Evolutionary conservation across 2,797 vertebrate genomes (phyloP).

Genomic region (Cygnus olor): DNA sequence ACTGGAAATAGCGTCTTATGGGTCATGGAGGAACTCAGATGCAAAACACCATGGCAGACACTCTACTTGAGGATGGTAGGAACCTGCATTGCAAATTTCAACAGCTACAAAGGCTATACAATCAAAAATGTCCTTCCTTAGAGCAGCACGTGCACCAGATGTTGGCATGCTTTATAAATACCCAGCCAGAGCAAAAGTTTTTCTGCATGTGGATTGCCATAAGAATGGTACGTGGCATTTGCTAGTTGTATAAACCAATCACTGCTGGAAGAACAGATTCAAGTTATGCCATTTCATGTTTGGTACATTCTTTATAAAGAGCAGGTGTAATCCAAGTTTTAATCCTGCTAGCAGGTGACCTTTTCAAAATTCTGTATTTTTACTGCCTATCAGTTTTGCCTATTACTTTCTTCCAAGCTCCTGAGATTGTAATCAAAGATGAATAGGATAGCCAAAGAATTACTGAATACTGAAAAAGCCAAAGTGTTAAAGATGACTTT

Average conservation of each 20-base stretch:
- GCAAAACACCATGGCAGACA: neutral
- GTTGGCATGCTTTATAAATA: neutral
- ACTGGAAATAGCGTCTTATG: neutral
- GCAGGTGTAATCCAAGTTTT: constrained; percentile 65
- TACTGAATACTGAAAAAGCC: constrained; percentile 64
- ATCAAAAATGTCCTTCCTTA: neutral
- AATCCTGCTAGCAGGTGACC: constrained; percentile 69
- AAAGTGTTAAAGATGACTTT: constrained; percentile 25
- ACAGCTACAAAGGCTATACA: neutral
- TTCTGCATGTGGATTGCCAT: neutral
- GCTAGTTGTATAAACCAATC: constrained; percentile 2
- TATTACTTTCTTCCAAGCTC: constrained; percentile 59
- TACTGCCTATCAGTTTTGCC: constrained; percentile 70
- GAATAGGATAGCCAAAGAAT: constrained; percentile 62
- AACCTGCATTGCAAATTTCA: neutral
- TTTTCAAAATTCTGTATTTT: constrained; percentile 77
- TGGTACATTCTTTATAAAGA: constrained; percentile 61
- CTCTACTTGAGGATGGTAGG: neutral
- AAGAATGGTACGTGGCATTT: constrained; percentile 36
- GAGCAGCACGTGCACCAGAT: neutral
- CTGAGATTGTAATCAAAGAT: constrained; percentile 71
- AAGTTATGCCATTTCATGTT: constrained; percentile 39
- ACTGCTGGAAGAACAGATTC: constrained; percentile 37
- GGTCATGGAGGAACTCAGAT: neutral
- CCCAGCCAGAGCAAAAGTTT: neutral